Evolutionary conservation across 2,888 invertebrate species (phyloP), one percentile per base, ranked within the genome.

Genomic region (Azorinus chamasolen): DNA sequence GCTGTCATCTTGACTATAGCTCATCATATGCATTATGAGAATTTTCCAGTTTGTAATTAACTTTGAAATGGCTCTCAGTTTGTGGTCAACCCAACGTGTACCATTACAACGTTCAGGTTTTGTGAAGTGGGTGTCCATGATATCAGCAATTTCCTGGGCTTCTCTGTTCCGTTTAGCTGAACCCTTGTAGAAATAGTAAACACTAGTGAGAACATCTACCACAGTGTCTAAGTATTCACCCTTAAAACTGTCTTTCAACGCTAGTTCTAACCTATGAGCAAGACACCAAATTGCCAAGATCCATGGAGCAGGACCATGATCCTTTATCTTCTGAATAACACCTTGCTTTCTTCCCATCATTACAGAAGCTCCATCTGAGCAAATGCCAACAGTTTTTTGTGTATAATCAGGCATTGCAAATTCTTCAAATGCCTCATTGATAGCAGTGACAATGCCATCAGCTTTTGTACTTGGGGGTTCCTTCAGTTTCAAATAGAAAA

Each of bases 51-150:
- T 70, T 22, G 12, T 37, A 4, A 76, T 0, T 12, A 70, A 25
- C n/a, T 63, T 70, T 6, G 48, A 18, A 1, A 50, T 41, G 6
- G 64, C 70, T 25, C 50, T 41, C 20, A 59, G 50, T 25, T 77
- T 73, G 50, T 78, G 75, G n/a, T 74, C 61, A 4, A 82, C 50
- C 75, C 74, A 78, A 25, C 75, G 50, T n/a, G 78, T 82, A 0
- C 80, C 77, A 51, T 81, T 77, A 1, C 62, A 48, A 43, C 63
- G 58, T 18, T 43, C 63, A 12, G 77, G 69, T 25, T 78, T 74
- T 8, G 54, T 37, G 22, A 78, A 73, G 37, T 74, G 68, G 57
- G 71, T 69, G 14, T 62, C 72, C 63, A 78, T 61, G 5, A 75
- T 20, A 2, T 75, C 72, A 0, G 75, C 54, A 1, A 75, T 59